phyloP scores from a whole-genome alignment of 92 coral and sea anemone genomes.

The Muricea muricata region DNA sequence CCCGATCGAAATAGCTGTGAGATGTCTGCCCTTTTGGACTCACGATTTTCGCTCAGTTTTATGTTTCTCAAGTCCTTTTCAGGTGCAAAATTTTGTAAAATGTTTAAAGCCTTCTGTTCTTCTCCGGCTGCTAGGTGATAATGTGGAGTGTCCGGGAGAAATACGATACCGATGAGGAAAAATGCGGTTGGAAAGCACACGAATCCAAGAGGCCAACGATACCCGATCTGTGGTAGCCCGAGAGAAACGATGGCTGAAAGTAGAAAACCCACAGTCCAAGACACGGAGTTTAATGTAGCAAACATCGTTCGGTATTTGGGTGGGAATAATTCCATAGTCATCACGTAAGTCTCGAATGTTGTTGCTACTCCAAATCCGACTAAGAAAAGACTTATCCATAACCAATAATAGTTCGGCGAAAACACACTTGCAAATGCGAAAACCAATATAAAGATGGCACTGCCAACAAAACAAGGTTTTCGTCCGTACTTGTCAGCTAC shows the following conservation, averaged over 20 bases:
- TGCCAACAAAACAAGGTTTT: constrained; percentile 3
- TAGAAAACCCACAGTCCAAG: constrained; percentile 14
- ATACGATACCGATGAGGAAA: neutral
- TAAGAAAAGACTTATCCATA: neutral
- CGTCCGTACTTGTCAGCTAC: constrained; percentile 7
- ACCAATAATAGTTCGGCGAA: neutral
- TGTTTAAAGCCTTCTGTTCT: constrained; percentile 12
- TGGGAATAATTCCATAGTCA: constrained; percentile 11
- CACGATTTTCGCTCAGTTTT: neutral
- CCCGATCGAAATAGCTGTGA: constrained; percentile 20
- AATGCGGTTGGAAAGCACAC: constrained; percentile 21
- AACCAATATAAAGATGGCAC: neutral
- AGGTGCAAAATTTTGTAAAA: constrained; percentile 8
- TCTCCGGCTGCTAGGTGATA: constrained; percentile 15
- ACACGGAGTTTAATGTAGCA: neutral
- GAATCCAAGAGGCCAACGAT: neutral
- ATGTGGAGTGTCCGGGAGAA: constrained; percentile 10
- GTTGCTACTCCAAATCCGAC: constrained; percentile 16
- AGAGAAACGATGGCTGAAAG: neutral
- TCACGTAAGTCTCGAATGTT: neutral
- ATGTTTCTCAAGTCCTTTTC: neutral
- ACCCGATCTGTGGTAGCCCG: neutral
- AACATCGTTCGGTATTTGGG: neutral
- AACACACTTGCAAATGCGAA: constrained; percentile 13
- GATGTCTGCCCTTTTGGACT: constrained; percentile 1